Evolutionary conservation across 2,113 vertebrate species (phyloP).

Genomic region (Theristicus caerulescens): DNA sequence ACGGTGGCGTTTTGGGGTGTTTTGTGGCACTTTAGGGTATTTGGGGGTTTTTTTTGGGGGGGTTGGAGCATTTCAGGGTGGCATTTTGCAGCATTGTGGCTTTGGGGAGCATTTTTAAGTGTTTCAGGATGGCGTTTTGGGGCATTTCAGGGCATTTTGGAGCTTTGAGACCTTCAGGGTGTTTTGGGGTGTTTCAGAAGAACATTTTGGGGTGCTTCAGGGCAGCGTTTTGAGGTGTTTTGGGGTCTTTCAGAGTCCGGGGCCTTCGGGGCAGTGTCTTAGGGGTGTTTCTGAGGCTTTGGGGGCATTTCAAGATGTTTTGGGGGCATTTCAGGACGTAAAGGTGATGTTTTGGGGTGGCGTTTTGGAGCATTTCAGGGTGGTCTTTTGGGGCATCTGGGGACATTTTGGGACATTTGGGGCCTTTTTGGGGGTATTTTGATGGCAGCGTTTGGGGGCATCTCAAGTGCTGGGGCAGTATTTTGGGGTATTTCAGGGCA

Average conservation of each 20-base stretch:
- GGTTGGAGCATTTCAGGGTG: background rate
- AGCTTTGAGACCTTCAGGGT: background rate
- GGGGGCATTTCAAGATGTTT: background rate
- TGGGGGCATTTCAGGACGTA: background rate
- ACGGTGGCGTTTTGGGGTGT: rapidly evolving
- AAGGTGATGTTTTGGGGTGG: background rate
- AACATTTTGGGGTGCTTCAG: background rate
- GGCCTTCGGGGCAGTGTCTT: background rate
- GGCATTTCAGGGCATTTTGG: background rate
- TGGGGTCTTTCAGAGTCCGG: background rate
- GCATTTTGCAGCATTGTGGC: background rate
- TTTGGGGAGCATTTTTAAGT: background rate
- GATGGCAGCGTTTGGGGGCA: background rate
- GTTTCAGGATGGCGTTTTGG: background rate
- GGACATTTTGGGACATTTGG: background rate
- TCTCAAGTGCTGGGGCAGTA: background rate
- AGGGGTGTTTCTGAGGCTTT: background rate
- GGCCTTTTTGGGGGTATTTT: background rate
- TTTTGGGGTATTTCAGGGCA: background rate
- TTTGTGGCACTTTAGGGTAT: background rate
- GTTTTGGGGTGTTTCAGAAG: background rate
- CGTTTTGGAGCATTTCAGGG: background rate
- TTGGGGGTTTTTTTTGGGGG: background rate
- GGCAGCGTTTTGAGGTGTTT: background rate
- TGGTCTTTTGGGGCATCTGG: background rate